Percentiles rank a stretch among this genome's conserved stretches.
These are phyloP conservation scores for Andrena trimmerana DNA, from an alignment of 2,888 invertebrate species.

Conservation along the genomic window DNA sequence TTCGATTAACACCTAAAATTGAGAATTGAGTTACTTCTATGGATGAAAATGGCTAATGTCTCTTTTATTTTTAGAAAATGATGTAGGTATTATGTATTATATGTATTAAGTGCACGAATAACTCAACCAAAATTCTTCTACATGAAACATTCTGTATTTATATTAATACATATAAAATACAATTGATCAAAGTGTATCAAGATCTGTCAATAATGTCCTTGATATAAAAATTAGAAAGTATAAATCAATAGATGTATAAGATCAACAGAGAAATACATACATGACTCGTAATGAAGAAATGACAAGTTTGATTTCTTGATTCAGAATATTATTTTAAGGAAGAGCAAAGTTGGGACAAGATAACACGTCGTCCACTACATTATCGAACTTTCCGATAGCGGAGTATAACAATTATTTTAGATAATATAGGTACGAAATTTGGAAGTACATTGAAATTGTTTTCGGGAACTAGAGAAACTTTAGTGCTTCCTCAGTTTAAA, in stretches of 20 bases:
- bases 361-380: background rate
- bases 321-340: conserved; percentile 10
- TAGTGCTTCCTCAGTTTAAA: background rate
- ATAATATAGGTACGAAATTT: background rate
- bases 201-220: no score
- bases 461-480: background rate
- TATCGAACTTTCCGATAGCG: conserved; percentile 4
- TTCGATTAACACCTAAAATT: no score
- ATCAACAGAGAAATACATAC: background rate
- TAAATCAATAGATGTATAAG: background rate
- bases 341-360: background rate
- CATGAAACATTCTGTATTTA: no score
- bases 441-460: background rate
- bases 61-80: background rate
- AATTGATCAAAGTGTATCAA: background rate
- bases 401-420: background rate
- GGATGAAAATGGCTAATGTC: no score
- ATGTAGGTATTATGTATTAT: background rate
- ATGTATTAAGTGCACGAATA: no score
- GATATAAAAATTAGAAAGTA: no score
- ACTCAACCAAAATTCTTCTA: no score
- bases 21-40: no score
- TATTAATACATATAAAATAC: no score
- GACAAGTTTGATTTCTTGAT: background rate
- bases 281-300: background rate